Evolutionary conservation across 2,888 invertebrate species (phyloP).

Genomic region (Chymomyza amoena): DNA sequence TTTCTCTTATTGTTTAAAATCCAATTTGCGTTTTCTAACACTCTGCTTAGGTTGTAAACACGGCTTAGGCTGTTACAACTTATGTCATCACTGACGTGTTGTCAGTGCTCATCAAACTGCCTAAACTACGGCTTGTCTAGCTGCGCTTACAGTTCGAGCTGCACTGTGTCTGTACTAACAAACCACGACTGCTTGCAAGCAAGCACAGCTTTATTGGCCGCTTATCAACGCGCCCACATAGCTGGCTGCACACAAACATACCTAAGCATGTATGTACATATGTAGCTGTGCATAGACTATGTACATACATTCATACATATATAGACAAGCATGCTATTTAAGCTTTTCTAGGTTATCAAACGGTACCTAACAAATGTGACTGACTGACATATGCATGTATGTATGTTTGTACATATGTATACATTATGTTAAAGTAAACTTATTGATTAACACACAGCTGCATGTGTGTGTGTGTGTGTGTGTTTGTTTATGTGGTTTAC

Average conservation of each 20-base stretch:
- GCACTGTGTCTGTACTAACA: not conserved
- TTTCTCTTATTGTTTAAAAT: too few relatives aligned
- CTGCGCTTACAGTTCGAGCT: not conserved
- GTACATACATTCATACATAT: not conserved
- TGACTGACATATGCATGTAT: constrained; percentile 8
- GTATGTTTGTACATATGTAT: not conserved
- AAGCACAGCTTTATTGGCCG: not conserved
- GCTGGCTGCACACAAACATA: not conserved
- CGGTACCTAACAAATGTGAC: constrained; percentile 50
- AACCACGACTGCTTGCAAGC: not conserved
- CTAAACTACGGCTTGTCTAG: not conserved
- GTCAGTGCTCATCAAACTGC: not conserved
- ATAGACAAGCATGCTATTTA: constrained; percentile 28
- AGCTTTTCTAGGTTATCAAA: constrained; percentile 67
- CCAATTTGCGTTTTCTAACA: too few relatives aligned
- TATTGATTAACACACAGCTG: constrained; percentile 26
- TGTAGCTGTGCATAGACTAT: not conserved
- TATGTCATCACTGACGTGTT: not conserved
- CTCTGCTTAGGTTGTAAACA: not conserved
- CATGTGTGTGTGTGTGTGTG: constrained; percentile 7
- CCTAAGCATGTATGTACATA: not conserved
- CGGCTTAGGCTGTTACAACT: not conserved
- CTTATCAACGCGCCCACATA: not conserved
- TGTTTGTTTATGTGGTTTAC: constrained; percentile 7
- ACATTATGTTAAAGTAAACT: constrained; percentile 9